Base-by-base conservation (phyloP, 2,888 invertebrate species). In the Mesodorylaimus sp. region DNA sequence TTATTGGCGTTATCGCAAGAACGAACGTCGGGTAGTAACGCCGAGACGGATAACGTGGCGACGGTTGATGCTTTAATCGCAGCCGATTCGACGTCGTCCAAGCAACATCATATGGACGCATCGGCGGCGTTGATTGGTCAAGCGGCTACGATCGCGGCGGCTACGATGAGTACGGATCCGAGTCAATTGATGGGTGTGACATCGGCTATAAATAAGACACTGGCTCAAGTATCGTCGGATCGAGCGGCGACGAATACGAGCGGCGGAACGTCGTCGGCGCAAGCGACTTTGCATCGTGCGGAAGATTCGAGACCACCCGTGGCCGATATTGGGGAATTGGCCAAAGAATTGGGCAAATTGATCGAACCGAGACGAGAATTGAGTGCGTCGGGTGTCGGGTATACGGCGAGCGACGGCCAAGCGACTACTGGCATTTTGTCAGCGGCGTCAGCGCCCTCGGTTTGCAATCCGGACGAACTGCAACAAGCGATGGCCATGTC, bases 281-380 rank as follows among this genome's bases (percentile, higher is more conserved):
- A 47, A 41, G 29, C 28, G 5, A 41, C 27, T 26, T 19, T 24
- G 16, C 29, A 37, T 16, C 19, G 23, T 10, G 21, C 19, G 2
- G 41, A 37, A n/a, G 48, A 5, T 16, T 29, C 43, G 19, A 26
- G 41, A n/a, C 32, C 49, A 32, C 28, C 43, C 24, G 39, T 26
- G 2, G 25, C 42, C 43, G 43, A 48, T 29, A 48, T 48, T 26
- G 24, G n/a, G 19, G 43, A 42, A 24, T 28, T 48, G 43, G 48
- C 48, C 43, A 48, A 43, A 24, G 43, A 48, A 43, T 28, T 48
- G 43, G 48, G 43, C 10, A 43, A 43, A 43, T 19, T 43, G 13
- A 43, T 43, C 44, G 44, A 43, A 26, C 44, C 44, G 5, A 43
- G 27, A 43, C 44, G 44, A 24, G 44, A 43, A 26, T 19, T 43